A percentile compares a stretch with the other conserved stretches of the same genome.
Evolutionary conservation across 1,140 invertebrate species (phyloP).

Genomic region (Cyrtorhinus lividipennis): DNA sequence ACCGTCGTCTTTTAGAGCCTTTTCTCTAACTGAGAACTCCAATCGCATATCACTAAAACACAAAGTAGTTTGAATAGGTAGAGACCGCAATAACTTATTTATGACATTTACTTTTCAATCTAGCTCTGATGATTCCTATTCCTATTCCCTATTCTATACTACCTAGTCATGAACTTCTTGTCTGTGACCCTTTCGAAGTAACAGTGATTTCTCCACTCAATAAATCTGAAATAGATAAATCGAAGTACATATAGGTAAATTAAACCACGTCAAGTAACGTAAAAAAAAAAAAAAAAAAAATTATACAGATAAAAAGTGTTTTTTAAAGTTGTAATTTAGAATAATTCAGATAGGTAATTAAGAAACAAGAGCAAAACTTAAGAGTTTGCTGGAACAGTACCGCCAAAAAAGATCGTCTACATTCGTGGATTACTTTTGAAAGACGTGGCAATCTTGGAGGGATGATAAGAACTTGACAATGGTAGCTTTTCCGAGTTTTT

Average conservation of each 20-base stretch:
- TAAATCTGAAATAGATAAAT: slow-evolving; percentile 9
- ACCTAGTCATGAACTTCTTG: neutral
- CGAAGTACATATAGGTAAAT: slow-evolving; percentile 10
- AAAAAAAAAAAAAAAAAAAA: too few species aligned
- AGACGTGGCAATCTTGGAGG: slow-evolving; percentile 40
- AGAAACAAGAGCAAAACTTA: slow-evolving; percentile 10
- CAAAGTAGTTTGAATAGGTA: neutral
- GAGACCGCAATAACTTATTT: neutral
- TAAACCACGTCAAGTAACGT: neutral
- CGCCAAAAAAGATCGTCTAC: neutral
- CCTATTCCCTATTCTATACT: neutral
- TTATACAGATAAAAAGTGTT: too few species aligned
- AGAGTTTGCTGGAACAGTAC: neutral
- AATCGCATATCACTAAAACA: slow-evolving; percentile 33
- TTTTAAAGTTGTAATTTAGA: too few species aligned
- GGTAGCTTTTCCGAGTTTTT: slow-evolving; percentile 62
- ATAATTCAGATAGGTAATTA: too few species aligned
- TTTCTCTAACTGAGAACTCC: slow-evolving; percentile 51
- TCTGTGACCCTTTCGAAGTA: neutral
- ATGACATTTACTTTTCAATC: neutral
- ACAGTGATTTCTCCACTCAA: neutral
- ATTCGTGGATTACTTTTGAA: slow-evolving; percentile 39
- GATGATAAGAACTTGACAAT: slow-evolving; percentile 56
- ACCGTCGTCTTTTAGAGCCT: slow-evolving; percentile 42
- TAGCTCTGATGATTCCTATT: neutral